Evolutionary conservation across 2,113 vertebrate genomes (phyloP).

Genomic region (Nettapus auritus): DNA sequence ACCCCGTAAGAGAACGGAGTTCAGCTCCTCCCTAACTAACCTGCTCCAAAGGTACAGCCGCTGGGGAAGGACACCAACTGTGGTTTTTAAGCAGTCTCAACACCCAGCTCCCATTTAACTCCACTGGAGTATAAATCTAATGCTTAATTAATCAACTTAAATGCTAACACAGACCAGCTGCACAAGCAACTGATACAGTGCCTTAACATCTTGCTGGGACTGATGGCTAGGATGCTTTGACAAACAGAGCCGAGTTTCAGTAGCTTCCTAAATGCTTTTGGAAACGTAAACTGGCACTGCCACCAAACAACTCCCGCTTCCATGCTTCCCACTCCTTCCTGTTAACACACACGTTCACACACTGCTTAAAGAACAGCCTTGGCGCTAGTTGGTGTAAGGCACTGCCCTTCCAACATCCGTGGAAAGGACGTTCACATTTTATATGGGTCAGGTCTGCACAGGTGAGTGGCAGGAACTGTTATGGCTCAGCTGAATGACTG

Average conservation of each 20-base stretch:
- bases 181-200: background rate
- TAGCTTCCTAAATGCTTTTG: background rate
- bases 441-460: fast-evolving
- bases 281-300: background rate
- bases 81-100: background rate
- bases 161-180: fast-evolving
- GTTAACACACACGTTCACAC: background rate
- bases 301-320: background rate
- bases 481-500: background rate
- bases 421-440: background rate
- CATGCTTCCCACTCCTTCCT: background rate
- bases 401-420: background rate
- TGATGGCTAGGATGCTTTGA: background rate
- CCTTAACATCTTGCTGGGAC: too few species aligned
- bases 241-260: background rate
- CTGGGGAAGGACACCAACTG: background rate
- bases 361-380: background rate
- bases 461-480: background rate
- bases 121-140: background rate
- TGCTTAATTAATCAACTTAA: background rate
- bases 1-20: background rate
- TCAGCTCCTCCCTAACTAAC: background rate
- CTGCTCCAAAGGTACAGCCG: background rate
- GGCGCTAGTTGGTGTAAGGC: fast-evolving
- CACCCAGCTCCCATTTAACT: background rate